phyloP scores from a whole-genome alignment of 1,140 invertebrate species.

The Pseudomyrmex flavicornis region DNA sequence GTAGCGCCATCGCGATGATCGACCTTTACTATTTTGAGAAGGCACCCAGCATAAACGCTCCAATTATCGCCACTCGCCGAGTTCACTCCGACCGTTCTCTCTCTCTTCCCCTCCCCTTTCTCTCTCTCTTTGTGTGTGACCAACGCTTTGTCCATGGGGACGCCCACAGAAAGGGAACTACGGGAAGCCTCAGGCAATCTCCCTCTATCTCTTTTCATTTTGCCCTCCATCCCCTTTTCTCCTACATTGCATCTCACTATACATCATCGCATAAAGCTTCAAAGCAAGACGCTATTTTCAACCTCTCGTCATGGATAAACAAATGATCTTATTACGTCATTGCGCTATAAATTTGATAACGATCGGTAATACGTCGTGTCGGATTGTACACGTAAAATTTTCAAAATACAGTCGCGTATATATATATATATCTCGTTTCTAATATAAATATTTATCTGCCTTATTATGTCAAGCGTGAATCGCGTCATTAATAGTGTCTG shows the following conservation, averaged over 20 bases:
- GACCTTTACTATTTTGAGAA: conserved; percentile 59
- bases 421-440: not conserved
- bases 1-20: conserved; percentile 17
- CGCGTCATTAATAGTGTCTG: not conserved
- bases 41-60: conserved; percentile 44
- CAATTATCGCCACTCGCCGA: conserved; percentile 50
- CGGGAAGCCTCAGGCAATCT: not conserved
- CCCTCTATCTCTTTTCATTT: not conserved
- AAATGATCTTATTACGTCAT: not conserved
- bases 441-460: not conserved
- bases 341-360: conserved; percentile 20
- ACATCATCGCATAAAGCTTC: not conserved
- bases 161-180: conserved; percentile 16
- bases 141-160: conserved; percentile 45
- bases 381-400: no score
- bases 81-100: conserved; percentile 5
- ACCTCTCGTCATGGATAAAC: not conserved
- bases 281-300: conserved; percentile 43
- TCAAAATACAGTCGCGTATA: not conserved
- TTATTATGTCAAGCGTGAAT: not conserved
- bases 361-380: not conserved
- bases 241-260: conserved; percentile 5
- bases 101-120: not conserved
- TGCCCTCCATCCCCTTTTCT: not conserved
- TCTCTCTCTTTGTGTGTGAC: conserved; percentile 9